Conservation (phyloP, 2,888 invertebrate genomes). For the Tachina fera region DNA sequence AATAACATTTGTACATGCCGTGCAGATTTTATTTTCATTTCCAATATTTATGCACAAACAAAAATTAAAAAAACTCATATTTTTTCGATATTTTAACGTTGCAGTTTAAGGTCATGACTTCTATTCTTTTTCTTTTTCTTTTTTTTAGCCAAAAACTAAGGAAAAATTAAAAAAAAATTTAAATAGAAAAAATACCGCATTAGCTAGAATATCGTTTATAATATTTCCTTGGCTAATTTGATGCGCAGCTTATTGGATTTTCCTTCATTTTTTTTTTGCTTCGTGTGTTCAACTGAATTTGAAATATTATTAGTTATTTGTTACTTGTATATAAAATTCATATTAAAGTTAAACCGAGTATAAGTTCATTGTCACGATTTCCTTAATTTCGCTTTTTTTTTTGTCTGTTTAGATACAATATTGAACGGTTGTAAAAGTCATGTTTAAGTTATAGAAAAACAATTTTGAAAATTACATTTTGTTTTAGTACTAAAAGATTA, state of each 20-base stretch:
- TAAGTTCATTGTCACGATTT: conserved; percentile 67
- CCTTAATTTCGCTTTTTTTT: conserved; percentile 36
- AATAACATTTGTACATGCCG: conserved; percentile 38
- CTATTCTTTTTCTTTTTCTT: conserved; percentile 1
- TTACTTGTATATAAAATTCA: conserved; percentile 10
- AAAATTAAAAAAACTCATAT: not conserved
- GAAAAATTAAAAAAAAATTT: conserved; percentile 4
- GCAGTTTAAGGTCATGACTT: conserved; percentile 48
- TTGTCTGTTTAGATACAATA: conserved; percentile 11
- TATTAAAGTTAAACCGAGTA: conserved; percentile 57
- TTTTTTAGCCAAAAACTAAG: not conserved
- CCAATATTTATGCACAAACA: not conserved
- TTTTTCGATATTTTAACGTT: not conserved
- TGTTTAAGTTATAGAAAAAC: conserved; percentile 15
- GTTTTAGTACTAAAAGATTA: not conserved
- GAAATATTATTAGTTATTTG: conserved; percentile 1
- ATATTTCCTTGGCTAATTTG: conserved; percentile 52
- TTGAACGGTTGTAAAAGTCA: conserved; percentile 47
- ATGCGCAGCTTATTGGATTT: conserved; percentile 60
- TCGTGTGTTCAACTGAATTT: not conserved
- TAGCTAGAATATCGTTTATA: conserved; percentile 23
- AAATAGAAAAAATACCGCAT: not conserved
- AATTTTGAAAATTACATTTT: conserved; percentile 37
- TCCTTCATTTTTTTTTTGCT: not conserved
- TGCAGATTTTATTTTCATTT: conserved; percentile 22